These are phyloP conservation scores for Pogonocherus hispidulus DNA, from an alignment of 2,888 invertebrate genomes.

Conservation along the genomic window DNA sequence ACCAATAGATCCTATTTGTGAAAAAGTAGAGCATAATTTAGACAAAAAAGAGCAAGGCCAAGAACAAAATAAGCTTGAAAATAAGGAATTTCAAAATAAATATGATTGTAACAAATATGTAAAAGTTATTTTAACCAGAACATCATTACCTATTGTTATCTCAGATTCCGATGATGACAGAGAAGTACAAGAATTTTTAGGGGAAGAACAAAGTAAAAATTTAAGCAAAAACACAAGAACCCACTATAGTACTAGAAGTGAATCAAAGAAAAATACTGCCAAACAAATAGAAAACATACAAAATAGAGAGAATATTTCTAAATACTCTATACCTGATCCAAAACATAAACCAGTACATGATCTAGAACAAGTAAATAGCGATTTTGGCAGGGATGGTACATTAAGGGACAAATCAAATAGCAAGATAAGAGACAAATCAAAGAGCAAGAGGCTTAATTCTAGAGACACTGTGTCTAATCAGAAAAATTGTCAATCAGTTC, in stretches of 20 bases:
- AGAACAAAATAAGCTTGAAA: neutral
- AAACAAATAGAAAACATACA: neutral
- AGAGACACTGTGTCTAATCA: neutral
- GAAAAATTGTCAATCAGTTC: neutral
- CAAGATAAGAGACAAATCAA: neutral
- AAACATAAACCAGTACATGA: too few relatives aligned
- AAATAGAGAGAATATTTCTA: neutral
- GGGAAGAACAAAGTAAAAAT: neutral
- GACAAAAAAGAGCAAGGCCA: neutral
- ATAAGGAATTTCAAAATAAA: neutral
- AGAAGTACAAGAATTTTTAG: neutral
- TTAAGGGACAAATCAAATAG: too few relatives aligned
- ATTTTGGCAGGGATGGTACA: too few relatives aligned
- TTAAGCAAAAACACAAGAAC: neutral
- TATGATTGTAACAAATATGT: neutral
- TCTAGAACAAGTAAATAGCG: too few relatives aligned
- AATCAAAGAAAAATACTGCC: neutral
- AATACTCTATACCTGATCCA: too few relatives aligned
- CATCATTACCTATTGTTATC: neutral
- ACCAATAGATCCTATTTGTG: constrained; percentile 3
- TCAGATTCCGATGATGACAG: constrained; percentile 16
- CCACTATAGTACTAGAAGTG: constrained; percentile 6
- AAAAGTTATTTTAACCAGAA: neutral
- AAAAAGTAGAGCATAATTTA: neutral
- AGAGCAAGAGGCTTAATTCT: neutral